Base-by-base conservation (phyloP, 2,113 vertebrate genomes). In the Astur gentilis region DNA sequence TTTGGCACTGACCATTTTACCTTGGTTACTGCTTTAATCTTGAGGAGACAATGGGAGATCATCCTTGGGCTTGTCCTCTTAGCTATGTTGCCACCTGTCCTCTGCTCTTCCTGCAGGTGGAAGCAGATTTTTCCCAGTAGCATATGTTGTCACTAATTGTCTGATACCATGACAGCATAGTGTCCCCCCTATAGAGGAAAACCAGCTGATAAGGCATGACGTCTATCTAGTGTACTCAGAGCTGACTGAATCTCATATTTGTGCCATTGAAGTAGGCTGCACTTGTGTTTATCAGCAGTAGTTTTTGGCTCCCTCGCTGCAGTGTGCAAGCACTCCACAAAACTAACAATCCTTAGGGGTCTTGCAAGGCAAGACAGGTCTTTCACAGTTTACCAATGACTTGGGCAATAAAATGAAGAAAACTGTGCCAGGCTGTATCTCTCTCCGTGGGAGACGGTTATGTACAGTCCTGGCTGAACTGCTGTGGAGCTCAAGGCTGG, bases 1-100 rank as follows among this genome's bases (percentile, higher is more conserved):
- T 75, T 76, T 1, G 2, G 3, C 7, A 27, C 0, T 6, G 57
- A 22, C n/a, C 1, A 0, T 47, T 73, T 50, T 44, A 52, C 32
- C 4, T 69, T 84, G 29, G 9, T 78, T 9, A 9, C n/a, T 54
- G 32, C 42, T 87, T 80, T 62, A 40, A 78, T 19, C 42, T 71
- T 71, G 42, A 60, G 34, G 14, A 70, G 22, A 38, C 22, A 65
- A 16, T 12, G 47, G 10, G 42, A 78, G 9, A 67, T 5, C 26
- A 36, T 78, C 21, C 23, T 32, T 70, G 50, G 47, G 23, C 47
- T 91, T 78, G 5, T 87, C 21, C 31, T 82, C 12, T 40, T 58
- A 34, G 19, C 45, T 79, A 0, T 69, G 11, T 62, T 94, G 49
- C 9, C 54, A 25, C 25, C 31, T 57, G 38, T 79, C 23, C 40